Evolutionary conservation across 92 coral and sea anemone genomes (phyloP), one percentile per base, ranked within the genome.

Genomic region (Epizoanthus illoricatus): DNA sequence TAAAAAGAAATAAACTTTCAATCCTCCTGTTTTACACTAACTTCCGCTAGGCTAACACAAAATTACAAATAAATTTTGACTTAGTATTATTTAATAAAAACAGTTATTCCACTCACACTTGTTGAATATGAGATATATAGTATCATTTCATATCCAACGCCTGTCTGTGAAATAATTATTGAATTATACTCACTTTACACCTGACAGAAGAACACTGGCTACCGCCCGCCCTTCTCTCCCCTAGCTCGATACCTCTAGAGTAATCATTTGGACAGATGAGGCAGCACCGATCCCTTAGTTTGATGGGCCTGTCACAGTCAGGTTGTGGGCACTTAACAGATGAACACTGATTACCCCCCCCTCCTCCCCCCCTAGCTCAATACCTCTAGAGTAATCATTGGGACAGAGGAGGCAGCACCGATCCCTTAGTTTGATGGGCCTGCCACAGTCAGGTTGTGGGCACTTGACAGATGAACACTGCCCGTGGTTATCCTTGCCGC

Each of bases 321-420:
- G 86, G 84, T 28, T 42, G 87, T 57, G 84, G 65, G 60, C 94
- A 91, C 74, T 75, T 74, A 21, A 88, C 40, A 39, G 70, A 23
- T 11, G 94, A 91, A 52, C 92, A 88, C 47, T 84, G 83, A 16
- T 66, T 28, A 58, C 17, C 64, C 5, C 64, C 17, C 17, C n/a
- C 5, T 59, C 64, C n/a, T 17, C 64, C 18, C 6, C 8, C 8
- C 23, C 66, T 62, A 62, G 24, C 19, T 16, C 39, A 69, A 40
- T 61, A 91, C 94, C 91, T 86, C 69, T 72, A 7, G 67, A 42
- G 62, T 89, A 88, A 59, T 88, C 90, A 71, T 67, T 64, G 0
- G 94, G 94, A 63, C 94, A 91, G 4, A 86, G 71, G 0, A 87
- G 86, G 59, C 92, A 91, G 76, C 94, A 91, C 24, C 87, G 79